Evolutionary conservation across 2,797 vertebrate genomes (phyloP).

Genomic region (Gallinago solitaria): DNA sequence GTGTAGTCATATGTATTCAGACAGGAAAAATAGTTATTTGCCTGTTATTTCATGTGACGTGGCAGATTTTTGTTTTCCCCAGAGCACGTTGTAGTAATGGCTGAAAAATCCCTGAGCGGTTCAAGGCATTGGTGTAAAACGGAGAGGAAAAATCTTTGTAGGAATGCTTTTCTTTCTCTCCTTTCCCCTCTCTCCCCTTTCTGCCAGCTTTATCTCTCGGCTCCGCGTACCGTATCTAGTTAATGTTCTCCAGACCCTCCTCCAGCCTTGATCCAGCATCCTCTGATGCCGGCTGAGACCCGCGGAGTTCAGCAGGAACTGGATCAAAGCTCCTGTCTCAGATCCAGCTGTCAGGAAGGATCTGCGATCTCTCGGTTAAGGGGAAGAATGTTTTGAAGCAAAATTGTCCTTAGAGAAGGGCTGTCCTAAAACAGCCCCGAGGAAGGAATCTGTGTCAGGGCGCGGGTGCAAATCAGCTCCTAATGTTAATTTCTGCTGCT

Average conservation of each 20-base stretch:
- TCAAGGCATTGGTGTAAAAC: neutral
- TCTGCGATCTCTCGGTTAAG: neutral
- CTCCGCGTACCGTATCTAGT: neutral
- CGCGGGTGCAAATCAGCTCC: neutral
- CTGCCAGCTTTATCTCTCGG: neutral
- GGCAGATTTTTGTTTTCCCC: neutral
- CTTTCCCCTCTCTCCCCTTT: neutral
- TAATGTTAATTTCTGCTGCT: neutral
- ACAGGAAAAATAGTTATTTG: neutral
- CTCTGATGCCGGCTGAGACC: neutral
- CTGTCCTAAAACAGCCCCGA: neutral
- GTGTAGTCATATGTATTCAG: neutral
- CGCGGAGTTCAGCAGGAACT: neutral
- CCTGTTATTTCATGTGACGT: neutral
- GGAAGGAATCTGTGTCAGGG: neutral
- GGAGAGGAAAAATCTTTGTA: neutral
- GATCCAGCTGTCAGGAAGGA: neutral
- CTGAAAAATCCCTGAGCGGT: neutral
- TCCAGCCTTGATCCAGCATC: conserved; percentile 14
- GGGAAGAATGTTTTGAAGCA: neutral
- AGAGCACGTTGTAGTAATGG: neutral
- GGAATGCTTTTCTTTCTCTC: neutral
- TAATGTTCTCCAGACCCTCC: neutral
- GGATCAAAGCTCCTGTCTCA: neutral
- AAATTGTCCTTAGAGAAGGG: neutral